phyloP scores from a whole-genome alignment of 2,113 vertebrate genomes.

The Archilochus colubris region DNA sequence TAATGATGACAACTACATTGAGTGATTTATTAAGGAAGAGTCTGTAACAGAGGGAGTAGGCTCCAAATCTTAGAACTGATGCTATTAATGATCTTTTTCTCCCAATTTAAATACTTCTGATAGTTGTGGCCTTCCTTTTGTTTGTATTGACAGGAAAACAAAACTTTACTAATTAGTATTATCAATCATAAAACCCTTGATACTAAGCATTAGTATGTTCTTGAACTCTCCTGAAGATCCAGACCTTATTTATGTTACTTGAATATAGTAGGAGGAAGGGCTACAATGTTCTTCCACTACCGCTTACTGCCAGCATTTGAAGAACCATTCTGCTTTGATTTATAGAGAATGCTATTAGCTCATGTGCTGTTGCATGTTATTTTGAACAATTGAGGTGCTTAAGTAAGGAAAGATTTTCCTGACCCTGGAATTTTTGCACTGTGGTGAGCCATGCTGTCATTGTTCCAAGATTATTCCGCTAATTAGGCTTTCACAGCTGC shows the following conservation, averaged over 20 bases:
- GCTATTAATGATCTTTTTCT: not conserved
- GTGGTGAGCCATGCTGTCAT: not conserved
- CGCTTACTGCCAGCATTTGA: not conserved
- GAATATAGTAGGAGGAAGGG: not conserved
- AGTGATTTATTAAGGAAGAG: not conserved
- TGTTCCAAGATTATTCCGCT: not conserved
- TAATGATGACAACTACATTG: not conserved
- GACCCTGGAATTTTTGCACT: not conserved
- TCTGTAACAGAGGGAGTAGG: not conserved
- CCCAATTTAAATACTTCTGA: not conserved
- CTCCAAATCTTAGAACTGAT: not conserved
- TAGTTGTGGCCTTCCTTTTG: not conserved
- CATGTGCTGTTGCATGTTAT: rapidly evolving
- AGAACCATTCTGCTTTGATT: not conserved
- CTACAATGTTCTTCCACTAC: rapidly evolving
- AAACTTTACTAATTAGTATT: not conserved
- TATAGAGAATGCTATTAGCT: not conserved
- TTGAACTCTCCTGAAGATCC: not conserved
- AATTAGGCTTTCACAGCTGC: not conserved
- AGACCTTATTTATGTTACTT: not conserved
- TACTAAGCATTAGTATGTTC: not conserved
- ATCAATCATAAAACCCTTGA: rapidly evolving
- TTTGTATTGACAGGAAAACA: not conserved
- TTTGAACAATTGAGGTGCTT: not conserved
- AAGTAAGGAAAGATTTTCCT: not conserved